Conservation (phyloP, 2,113 vertebrate species). For the Gnathonemus echidnorhynchus region DNA sequence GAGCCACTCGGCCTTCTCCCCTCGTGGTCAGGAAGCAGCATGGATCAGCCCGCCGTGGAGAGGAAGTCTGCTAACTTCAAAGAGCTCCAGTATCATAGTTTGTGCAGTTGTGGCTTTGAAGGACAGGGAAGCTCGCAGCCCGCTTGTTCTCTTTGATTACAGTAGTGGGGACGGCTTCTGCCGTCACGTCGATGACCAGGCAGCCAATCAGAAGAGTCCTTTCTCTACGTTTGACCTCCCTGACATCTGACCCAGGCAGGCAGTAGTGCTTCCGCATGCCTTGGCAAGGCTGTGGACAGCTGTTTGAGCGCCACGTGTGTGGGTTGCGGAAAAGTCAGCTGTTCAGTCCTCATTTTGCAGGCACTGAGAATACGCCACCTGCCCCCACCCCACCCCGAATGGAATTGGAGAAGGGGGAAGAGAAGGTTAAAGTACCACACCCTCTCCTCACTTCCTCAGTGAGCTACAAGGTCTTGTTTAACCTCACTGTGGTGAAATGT, state of each 20-base stretch:
- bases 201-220: background rate
- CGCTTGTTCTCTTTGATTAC: background rate
- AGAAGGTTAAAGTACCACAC: slow-evolving; percentile 7
- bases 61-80: slow-evolving; percentile 34
- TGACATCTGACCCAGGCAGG: slow-evolving; percentile 34
- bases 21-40: background rate
- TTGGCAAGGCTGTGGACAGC: background rate
- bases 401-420: background rate
- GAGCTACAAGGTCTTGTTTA: background rate
- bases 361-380: background rate
- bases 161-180: background rate
- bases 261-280: slow-evolving; percentile 13
- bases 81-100: background rate
- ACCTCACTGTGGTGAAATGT: background rate
- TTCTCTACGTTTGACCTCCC: slow-evolving; percentile 19
- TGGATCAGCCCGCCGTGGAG: background rate
- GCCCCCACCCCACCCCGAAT: too few relatives aligned
- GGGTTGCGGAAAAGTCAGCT: background rate
- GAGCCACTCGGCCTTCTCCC: background rate
- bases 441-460: slow-evolving; percentile 46
- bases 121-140: background rate
- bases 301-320: background rate
- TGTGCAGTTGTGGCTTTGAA: background rate
- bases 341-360: background rate
- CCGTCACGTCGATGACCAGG: background rate